Evolutionary conservation across 2,888 invertebrate genomes (phyloP), one percentile per base, ranked within the genome.

Genomic region (Ptychoptera contaminata): DNA sequence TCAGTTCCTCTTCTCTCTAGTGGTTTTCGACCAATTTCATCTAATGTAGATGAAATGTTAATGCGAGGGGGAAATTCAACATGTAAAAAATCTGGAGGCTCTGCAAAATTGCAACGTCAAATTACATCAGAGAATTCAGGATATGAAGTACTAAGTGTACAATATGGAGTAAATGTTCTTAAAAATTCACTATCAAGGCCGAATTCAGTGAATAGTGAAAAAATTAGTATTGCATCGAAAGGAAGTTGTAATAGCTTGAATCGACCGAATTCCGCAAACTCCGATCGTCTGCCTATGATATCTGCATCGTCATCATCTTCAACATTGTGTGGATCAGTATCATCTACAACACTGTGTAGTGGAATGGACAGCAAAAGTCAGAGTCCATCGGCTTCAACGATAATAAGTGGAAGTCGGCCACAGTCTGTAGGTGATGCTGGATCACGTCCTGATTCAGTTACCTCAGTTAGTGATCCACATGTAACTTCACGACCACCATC

Each of bases 201-300:
- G 5, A 62, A 58, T 49, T 63, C 64, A 1, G 62, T 60, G 9
- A 63, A 62, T 47, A 61, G 59, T 46, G 63, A 61, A 30, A 56
- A 55, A 49, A 53, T 56, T 40, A 5, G 23, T 23, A 3, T 7
- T 23, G 53, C 50, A n/a, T 48, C 52, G 32, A 48, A 49, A 23
- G 49, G 46, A 43, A 51, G 51, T 16, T 36, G 29, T 8, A 31
- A 34, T 31, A 46, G 49, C 36, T 38, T 46, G 2, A 49, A 46
- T 39, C 52, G 59, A 29, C 58, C 58, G 4, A 55, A 53, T 47
- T 59, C 58, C 8, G 58, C 55, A 3, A 58, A 56, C 46, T 54
- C 53, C 29, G 57, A 57, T 42, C 52, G 47, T 14, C 44, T 52
- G 37, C 51, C 47, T 38, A 44, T 47, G 43, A 49, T 51, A 46